Evolutionary conservation across 2,797 vertebrate genomes (phyloP).

Genomic region (Manis javanica): DNA sequence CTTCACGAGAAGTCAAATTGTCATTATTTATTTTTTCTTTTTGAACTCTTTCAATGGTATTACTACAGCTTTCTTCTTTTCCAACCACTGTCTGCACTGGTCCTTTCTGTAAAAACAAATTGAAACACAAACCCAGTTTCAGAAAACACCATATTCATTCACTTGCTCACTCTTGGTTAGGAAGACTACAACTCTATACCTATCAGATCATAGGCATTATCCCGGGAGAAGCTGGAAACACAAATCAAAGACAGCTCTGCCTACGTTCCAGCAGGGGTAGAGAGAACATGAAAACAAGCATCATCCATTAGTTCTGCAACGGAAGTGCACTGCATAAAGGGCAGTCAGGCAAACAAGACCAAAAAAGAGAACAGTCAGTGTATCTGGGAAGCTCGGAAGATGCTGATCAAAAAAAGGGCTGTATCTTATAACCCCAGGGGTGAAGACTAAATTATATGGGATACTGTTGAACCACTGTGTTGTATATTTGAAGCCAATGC

Average conservation of each 20-base stretch:
- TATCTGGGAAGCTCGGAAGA: not conserved
- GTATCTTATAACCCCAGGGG: not conserved
- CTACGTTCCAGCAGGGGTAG: not conserved
- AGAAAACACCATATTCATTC: not conserved
- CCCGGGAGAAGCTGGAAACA: not conserved
- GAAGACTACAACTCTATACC: not conserved
- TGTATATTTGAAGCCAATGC: too few species aligned
- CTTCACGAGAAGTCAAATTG: conserved; percentile 41
- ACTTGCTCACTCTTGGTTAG: not conserved
- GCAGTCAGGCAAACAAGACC: not conserved
- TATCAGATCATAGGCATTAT: not conserved
- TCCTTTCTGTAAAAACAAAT: conserved; percentile 84
- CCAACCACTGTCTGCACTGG: conserved; percentile 77
- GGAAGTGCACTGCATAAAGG: not conserved
- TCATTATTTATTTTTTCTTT: conserved; percentile 59
- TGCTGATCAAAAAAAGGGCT: not conserved
- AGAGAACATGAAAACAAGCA: not conserved
- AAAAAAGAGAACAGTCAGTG: not conserved
- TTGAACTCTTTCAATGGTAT: conserved; percentile 56
- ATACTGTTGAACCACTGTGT: too few species aligned
- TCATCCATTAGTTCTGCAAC: not conserved
- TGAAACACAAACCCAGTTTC: conserved; percentile 40
- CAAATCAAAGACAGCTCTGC: not conserved
- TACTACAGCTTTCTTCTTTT: conserved; percentile 79
- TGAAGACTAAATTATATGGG: too few species aligned